Conservation (phyloP, 2,797 vertebrate species). For the Rhabdomys pumilio region DNA sequence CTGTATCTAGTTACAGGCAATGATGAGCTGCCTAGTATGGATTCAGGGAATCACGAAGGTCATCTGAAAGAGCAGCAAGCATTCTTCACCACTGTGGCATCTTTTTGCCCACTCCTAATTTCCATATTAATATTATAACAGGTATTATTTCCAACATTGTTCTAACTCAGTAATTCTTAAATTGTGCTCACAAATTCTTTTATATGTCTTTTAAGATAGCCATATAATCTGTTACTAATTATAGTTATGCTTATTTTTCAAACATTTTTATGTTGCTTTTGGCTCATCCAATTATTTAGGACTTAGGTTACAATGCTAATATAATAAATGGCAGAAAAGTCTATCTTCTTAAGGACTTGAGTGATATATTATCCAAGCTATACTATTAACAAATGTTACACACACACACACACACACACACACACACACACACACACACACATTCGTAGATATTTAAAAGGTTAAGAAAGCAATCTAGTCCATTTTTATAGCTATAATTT, state of each 20-base stretch:
- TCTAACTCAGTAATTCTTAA: background rate
- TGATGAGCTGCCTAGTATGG: no score
- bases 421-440: background rate
- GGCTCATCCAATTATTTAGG: background rate
- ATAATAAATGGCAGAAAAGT: background rate
- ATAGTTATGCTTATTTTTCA: background rate
- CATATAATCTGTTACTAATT: background rate
- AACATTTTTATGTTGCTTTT: background rate
- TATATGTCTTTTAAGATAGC: background rate
- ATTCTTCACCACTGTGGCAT: background rate
- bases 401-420: no score
- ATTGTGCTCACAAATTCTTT: background rate
- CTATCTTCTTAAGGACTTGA: background rate
- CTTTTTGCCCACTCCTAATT: background rate
- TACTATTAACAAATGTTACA: background rate
- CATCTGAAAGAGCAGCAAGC: background rate
- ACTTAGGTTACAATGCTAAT: background rate
- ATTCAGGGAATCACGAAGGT: no score
- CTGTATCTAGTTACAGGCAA: background rate
- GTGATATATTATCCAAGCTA: background rate
- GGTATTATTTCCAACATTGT: background rate
- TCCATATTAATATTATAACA: background rate
- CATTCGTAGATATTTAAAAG: background rate
- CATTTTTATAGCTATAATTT: background rate
- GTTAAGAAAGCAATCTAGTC: background rate